Percentiles rank a stretch among this genome's conserved stretches.
These are phyloP conservation scores for Chionoecetes opilio DNA, from an alignment of 1,140 invertebrate species.

Conservation along the genomic window DNA sequence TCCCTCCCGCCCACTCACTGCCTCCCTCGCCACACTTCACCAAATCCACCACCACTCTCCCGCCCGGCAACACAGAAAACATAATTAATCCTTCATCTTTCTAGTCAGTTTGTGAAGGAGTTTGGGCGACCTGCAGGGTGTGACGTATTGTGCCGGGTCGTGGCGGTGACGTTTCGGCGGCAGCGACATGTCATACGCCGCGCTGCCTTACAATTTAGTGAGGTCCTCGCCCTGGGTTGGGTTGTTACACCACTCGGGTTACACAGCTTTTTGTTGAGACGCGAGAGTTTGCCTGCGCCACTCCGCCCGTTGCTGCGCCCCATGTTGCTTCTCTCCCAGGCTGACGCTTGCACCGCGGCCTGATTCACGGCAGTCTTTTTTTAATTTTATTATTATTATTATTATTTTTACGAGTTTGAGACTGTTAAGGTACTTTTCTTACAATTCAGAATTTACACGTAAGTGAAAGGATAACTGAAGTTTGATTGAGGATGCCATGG, in stretches of 20 bases:
- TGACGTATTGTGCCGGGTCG: slow-evolving; percentile 67
- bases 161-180: slow-evolving; percentile 72
- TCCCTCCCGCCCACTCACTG: neutral
- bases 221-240: slow-evolving; percentile 34
- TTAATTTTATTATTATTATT: no score
- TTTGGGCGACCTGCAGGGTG: slow-evolving; percentile 34
- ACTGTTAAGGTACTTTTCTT: neutral
- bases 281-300: neutral
- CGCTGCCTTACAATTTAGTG: slow-evolving; percentile 75
- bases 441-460: no score
- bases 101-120: neutral
- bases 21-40: neutral
- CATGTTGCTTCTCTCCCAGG: neutral
- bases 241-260: slow-evolving; percentile 58
- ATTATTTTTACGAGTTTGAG: neutral
- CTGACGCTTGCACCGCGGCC: neutral
- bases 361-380: no score
- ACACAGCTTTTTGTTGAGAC: slow-evolving; percentile 48
- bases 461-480: no score
- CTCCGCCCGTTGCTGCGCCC: neutral
- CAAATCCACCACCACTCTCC: neutral
- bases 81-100: slow-evolving; percentile 46
- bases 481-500: no score
- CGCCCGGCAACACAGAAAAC: neutral
- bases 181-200: slow-evolving; percentile 68